phyloP scores from a whole-genome alignment of 2,797 vertebrate genomes.

The Rallus crepitans region DNA sequence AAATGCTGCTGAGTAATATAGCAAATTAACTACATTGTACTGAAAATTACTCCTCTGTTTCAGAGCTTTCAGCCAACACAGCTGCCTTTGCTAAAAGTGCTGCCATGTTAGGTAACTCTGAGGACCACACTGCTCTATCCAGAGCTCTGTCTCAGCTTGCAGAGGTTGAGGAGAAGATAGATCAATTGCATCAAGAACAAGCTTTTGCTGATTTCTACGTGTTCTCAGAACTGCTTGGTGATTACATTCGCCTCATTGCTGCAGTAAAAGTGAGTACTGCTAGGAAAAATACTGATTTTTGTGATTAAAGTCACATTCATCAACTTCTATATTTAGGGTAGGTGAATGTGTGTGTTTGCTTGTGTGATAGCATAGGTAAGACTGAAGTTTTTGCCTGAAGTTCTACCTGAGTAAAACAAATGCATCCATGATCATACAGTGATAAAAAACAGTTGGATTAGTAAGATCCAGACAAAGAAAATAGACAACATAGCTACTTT shows the following conservation, averaged over 20 bases:
- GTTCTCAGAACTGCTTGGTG: slow-evolving; percentile 93
- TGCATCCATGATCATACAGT: neutral
- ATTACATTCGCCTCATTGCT: slow-evolving; percentile 94
- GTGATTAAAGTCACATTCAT: neutral
- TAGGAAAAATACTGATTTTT: neutral
- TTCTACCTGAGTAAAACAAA: neutral
- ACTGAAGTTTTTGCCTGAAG: neutral
- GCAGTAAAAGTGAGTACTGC: slow-evolving; percentile 89
- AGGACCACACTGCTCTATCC: slow-evolving; percentile 96
- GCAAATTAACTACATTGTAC: neutral
- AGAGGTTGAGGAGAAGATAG: slow-evolving; percentile 97
- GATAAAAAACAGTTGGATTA: neutral
- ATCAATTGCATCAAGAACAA: slow-evolving; percentile 95
- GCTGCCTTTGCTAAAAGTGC: slow-evolving; percentile 95
- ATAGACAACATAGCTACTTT: neutral
- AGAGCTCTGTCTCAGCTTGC: slow-evolving; percentile 96
- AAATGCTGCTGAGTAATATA: neutral
- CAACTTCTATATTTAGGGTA: neutral
- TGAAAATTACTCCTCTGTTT: slow-evolving; percentile 23
- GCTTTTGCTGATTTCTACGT: slow-evolving; percentile 94
- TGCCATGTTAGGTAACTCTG: slow-evolving; percentile 98
- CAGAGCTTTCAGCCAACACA: slow-evolving; percentile 94
- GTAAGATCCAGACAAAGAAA: neutral
- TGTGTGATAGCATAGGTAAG: neutral
- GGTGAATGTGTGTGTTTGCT: neutral